Conservation (phyloP, 2,888 invertebrate species). For the Nezara viridula region DNA sequence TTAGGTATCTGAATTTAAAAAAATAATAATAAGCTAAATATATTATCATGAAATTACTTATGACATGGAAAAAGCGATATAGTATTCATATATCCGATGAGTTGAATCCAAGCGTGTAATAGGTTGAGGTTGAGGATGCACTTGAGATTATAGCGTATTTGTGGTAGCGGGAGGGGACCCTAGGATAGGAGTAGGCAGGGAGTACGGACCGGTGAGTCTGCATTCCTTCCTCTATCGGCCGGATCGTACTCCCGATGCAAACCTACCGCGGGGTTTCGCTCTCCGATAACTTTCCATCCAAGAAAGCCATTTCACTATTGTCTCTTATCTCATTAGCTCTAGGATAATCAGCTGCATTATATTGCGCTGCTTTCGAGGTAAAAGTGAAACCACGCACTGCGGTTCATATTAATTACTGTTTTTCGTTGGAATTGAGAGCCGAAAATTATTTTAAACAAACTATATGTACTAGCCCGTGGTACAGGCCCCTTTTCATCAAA, state of each 20-base stretch:
- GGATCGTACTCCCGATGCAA: not conserved
- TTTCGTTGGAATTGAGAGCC: not conserved
- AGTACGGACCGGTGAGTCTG: slow-evolving; percentile 25
- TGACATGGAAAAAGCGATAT: too few species aligned
- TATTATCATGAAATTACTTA: too few species aligned
- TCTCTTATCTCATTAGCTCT: not conserved
- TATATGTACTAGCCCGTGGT: too few species aligned
- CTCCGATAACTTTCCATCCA: not conserved
- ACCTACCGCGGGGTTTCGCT: not conserved
- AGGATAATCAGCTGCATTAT: not conserved
- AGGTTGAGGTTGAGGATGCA: not conserved
- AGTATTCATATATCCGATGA: not conserved
- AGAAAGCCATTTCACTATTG: not conserved
- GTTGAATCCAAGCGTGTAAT: not conserved
- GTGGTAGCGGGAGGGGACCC: not conserved
- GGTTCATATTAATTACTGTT: not conserved
- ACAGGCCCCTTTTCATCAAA: too few species aligned
- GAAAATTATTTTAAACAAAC: too few species aligned
- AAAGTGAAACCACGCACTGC: not conserved
- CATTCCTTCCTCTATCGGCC: not conserved
- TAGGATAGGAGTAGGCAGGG: not conserved
- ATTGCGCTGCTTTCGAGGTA: not conserved
- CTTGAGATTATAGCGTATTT: not conserved
- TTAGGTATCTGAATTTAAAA: too few species aligned
- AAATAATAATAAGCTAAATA: too few species aligned